Percentiles rank a stretch among this genome's conserved stretches.
Conservation (phyloP, 2,113 vertebrate genomes). For the Zosterops borbonicus region DNA sequence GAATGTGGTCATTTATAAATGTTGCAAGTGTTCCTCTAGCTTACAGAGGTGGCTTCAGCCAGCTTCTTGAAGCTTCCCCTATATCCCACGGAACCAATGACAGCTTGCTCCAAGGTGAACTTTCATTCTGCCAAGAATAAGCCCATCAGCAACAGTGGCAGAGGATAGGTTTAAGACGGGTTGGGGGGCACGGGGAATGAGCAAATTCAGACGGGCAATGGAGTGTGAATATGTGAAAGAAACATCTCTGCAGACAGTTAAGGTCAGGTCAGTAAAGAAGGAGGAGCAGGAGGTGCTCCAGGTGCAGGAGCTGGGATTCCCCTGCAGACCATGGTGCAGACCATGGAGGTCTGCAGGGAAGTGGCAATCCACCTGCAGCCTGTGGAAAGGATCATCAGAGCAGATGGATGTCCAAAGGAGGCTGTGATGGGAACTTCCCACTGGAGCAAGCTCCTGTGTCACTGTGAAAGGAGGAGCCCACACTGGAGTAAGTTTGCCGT, state of each 20-base stretch:
- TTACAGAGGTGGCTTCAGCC: neutral
- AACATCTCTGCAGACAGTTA: neutral
- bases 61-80: rapidly evolving
- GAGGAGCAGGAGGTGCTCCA: neutral
- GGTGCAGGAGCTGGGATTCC: neutral
- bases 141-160: too few species aligned
- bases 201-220: neutral
- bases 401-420: neutral
- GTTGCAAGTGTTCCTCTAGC: neutral
- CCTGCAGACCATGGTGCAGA: rapidly evolving
- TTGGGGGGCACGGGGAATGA: rapidly evolving
- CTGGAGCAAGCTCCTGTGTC: neutral
- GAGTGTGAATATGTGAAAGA: neutral
- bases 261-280: neutral
- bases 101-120: neutral
- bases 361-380: neutral
- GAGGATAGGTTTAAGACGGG: neutral
- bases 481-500: neutral
- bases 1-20: neutral
- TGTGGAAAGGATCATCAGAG: neutral
- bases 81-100: rapidly evolving
- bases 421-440: neutral
- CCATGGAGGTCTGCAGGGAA: rapidly evolving
- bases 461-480: neutral
- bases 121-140: rapidly evolving